These are phyloP conservation scores for Trachelus tabidus DNA, from an alignment of 2,888 invertebrate species.

Conservation along the genomic window DNA sequence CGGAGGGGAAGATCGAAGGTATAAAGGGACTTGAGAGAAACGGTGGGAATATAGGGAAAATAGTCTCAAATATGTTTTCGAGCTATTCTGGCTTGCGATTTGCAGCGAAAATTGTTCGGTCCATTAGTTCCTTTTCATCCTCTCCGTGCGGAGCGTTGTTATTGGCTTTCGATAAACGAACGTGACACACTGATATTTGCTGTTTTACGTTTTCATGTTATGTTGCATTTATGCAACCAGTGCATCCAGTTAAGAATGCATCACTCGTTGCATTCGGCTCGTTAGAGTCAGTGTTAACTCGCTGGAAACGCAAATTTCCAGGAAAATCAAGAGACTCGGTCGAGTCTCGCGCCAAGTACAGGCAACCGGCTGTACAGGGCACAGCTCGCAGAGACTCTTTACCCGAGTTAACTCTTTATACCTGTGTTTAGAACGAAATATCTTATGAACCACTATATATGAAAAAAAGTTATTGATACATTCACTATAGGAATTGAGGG, in stretches of 20 bases:
- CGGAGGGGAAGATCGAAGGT: not conserved
- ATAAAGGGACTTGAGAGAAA: not conserved
- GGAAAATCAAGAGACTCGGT: not conserved
- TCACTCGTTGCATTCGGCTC: not conserved
- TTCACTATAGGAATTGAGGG: too few species aligned
- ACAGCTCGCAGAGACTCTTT: too few species aligned
- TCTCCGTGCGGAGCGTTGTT: conserved; percentile 10
- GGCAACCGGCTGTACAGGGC: too few species aligned
- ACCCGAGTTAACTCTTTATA: too few species aligned
- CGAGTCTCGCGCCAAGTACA: too few species aligned
- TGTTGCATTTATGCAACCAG: not conserved
- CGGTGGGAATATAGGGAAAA: not conserved
- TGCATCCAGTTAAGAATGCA: not conserved
- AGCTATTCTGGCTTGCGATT: conserved; percentile 3
- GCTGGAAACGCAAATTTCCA: not conserved
- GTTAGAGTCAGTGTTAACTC: not conserved
- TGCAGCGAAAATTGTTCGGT: conserved; percentile 11
- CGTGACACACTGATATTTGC: not conserved
- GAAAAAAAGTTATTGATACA: too few species aligned
- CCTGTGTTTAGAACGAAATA: too few species aligned
- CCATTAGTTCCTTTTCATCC: conserved; percentile 20
- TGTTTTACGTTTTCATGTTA: not conserved
- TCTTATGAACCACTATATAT: too few species aligned
- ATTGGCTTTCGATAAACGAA: conserved; percentile 15
- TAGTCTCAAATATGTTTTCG: not conserved